Conservation (phyloP, 2,888 invertebrate species). For the Sussaba pulchella region DNA sequence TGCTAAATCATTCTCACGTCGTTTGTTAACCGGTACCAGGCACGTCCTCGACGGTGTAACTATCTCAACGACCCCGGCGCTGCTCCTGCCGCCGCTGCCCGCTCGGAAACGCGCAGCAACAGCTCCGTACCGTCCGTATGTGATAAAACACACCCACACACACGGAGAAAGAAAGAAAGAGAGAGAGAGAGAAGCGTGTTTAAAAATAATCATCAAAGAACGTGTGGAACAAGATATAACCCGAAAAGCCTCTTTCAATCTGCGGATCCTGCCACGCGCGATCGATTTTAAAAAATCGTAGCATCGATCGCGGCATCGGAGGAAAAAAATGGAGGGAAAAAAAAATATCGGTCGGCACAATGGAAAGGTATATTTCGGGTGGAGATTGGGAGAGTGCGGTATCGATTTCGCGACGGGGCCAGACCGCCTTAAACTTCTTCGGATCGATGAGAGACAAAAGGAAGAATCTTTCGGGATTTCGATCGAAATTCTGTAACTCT, state of each 20-base stretch:
- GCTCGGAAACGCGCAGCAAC: slow-evolving; percentile 11
- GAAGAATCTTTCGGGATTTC: background rate
- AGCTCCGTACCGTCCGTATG: slow-evolving; percentile 5
- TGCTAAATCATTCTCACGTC: slow-evolving; percentile 83
- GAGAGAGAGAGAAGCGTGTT: too few relatives aligned
- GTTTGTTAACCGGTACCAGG: slow-evolving; percentile 81
- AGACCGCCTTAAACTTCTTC: background rate
- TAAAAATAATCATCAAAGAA: background rate
- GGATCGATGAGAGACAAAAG: background rate
- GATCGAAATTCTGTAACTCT: background rate
- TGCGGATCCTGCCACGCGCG: background rate
- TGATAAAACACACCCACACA: slow-evolving; percentile 2
- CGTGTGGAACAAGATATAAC: background rate
- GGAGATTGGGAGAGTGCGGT: background rate
- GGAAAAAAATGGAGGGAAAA: too few relatives aligned
- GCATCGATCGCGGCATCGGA: background rate
- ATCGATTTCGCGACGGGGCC: slow-evolving; percentile 2
- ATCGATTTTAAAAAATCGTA: background rate
- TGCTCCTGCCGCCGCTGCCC: background rate
- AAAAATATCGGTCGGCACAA: background rate
- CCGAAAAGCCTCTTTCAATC: slow-evolving; percentile 1
- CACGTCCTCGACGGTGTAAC: slow-evolving; percentile 62
- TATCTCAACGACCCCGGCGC: slow-evolving; percentile 52
- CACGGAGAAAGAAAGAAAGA: too few relatives aligned
- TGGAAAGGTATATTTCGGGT: background rate